phyloP scores from a whole-genome alignment of 2,888 invertebrate species.

The Drosophila eohydei region DNA sequence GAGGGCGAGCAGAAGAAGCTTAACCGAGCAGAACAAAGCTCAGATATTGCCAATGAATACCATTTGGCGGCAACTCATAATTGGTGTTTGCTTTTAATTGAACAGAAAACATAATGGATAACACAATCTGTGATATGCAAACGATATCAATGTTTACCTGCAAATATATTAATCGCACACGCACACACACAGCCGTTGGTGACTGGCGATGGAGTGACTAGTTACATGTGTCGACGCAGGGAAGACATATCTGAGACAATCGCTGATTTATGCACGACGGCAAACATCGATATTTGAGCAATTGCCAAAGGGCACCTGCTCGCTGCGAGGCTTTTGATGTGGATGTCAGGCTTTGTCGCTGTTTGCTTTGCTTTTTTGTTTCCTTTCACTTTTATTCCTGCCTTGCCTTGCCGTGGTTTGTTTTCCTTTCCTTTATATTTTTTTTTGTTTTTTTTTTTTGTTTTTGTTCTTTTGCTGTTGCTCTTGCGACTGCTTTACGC shows the following conservation, averaged over 20 bases:
- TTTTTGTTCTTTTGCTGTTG: neutral
- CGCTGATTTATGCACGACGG: constrained; percentile 62
- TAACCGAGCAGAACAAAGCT: no score
- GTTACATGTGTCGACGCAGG: constrained; percentile 10
- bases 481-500: constrained; percentile 39
- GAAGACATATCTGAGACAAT: constrained; percentile 14
- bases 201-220: neutral
- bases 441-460: constrained; percentile 6
- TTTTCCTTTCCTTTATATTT: neutral
- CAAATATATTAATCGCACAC: constrained; percentile 4
- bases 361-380: constrained; percentile 34
- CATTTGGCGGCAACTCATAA: neutral
- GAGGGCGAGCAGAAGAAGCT: no score
- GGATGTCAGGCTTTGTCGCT: constrained; percentile 33
- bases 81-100: constrained; percentile 2
- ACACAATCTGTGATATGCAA: neutral
- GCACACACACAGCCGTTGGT: neutral
- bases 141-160: constrained; percentile 2
- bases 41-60: no score
- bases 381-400: constrained; percentile 6
- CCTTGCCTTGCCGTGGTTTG: constrained; percentile 2
- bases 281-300: constrained; percentile 36
- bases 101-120: constrained; percentile 1
- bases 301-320: constrained; percentile 48
- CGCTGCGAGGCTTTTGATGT: constrained; percentile 33